Conservation (phyloP, 2,888 invertebrate species). For the Chesias legatella region DNA sequence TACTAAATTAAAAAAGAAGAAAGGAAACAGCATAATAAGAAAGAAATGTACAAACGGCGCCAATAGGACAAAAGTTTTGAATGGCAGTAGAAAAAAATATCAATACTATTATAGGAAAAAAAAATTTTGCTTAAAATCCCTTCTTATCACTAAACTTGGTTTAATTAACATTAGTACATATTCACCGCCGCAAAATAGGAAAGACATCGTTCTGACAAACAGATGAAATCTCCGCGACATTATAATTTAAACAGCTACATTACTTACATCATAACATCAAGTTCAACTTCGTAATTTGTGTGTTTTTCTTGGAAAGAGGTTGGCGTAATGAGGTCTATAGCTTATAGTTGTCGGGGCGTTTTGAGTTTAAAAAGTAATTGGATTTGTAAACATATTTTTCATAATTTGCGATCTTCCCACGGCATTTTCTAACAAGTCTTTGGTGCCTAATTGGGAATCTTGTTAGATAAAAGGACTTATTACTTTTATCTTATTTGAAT, state of each 20-base stretch:
- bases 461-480: no score
- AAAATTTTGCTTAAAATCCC: no score
- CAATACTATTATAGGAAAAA: no score
- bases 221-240: slow-evolving; percentile 48
- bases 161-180: no score
- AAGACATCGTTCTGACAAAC: slow-evolving; percentile 18
- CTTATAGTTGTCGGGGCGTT: slow-evolving; percentile 9
- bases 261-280: slow-evolving; percentile 44
- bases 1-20: no score
- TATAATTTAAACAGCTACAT: slow-evolving; percentile 41
- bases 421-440: slow-evolving; percentile 4
- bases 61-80: no score
- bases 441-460: slow-evolving; percentile 6
- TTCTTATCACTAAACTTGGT: no score
- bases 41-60: no score
- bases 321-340: slow-evolving; percentile 49
- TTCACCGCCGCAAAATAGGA: slow-evolving; percentile 4
- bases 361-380: slow-evolving; percentile 23
- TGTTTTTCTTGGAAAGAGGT: slow-evolving; percentile 59
- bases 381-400: slow-evolving; percentile 15
- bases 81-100: no score
- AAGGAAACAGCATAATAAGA: no score
- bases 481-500: no score
- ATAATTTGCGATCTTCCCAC: slow-evolving; percentile 25
- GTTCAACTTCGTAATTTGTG: slow-evolving; percentile 67